A percentile compares a stretch with the other conserved stretches of the same genome.
phyloP scores from a whole-genome alignment of 2,113 vertebrate genomes.

The Pelecanoides urinatrix region DNA sequence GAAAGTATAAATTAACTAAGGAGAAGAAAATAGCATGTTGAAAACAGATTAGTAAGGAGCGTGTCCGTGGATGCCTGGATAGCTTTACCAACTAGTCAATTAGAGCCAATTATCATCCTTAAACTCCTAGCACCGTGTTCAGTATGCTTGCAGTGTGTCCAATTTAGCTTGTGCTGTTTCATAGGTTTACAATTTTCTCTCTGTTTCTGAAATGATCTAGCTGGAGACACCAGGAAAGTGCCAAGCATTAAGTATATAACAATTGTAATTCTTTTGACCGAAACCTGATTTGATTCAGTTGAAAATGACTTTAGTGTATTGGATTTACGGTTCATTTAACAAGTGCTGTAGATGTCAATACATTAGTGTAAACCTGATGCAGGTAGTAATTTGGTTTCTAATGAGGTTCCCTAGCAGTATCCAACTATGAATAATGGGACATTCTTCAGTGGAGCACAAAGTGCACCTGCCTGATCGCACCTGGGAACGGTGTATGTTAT shows the following conservation, averaged over 20 bases:
- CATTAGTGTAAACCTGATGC: slow-evolving; percentile 68
- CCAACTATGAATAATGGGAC: slow-evolving; percentile 52
- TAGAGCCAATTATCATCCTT: slow-evolving; percentile 46
- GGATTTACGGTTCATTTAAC: slow-evolving; percentile 73
- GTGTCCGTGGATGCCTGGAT: slow-evolving; percentile 6
- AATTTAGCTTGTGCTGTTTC: slow-evolving; percentile 38
- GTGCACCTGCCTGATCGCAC: neutral
- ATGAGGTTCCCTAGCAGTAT: slow-evolving; percentile 61
- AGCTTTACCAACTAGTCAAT: slow-evolving; percentile 42
- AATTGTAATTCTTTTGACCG: slow-evolving; percentile 67
- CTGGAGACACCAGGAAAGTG: slow-evolving; percentile 43
- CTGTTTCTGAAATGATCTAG: slow-evolving; percentile 54
- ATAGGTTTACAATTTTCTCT: slow-evolving; percentile 40
- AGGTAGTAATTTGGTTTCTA: slow-evolving; percentile 75
- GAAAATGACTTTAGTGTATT: slow-evolving; percentile 70
- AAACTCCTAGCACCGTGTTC: neutral
- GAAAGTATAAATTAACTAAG: slow-evolving; percentile 8
- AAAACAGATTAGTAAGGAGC: slow-evolving; percentile 36
- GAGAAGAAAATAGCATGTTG: slow-evolving; percentile 25
- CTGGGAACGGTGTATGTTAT: neutral
- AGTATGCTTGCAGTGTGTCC: slow-evolving; percentile 27
- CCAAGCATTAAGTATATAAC: slow-evolving; percentile 48
- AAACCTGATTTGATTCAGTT: slow-evolving; percentile 70
- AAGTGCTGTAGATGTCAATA: slow-evolving; percentile 67
- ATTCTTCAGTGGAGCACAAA: slow-evolving; percentile 21